A percentile compares a stretch with the other conserved stretches of the same genome.
Conservation (phyloP, 2,888 invertebrate genomes). For the Spialia ferax region DNA sequence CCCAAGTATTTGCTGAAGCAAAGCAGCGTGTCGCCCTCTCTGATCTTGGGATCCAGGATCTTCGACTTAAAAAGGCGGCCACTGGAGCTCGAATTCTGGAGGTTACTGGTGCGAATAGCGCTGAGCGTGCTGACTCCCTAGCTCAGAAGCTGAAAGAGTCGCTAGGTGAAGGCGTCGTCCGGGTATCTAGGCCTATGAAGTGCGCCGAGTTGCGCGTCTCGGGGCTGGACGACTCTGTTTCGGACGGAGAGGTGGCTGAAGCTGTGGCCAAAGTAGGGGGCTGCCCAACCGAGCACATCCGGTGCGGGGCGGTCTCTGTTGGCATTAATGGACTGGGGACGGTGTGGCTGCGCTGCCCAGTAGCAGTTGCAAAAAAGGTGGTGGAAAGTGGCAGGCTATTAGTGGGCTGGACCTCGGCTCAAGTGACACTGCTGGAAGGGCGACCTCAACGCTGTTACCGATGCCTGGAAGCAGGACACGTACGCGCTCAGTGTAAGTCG, state of each 20-base stretch:
- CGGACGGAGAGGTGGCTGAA: not conserved
- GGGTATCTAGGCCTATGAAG: constrained; percentile 2
- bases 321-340: not conserved
- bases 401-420: not conserved
- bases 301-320: not conserved
- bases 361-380: not conserved
- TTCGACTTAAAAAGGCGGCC: not conserved
- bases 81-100: constrained; percentile 10
- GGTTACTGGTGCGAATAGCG: not conserved
- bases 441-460: constrained; percentile 18
- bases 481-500: not conserved
- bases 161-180: not conserved
- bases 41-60: not conserved
- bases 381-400: not conserved
- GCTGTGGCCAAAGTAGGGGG: not conserved
- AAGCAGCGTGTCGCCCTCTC: constrained; percentile 1
- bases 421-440: constrained; percentile 4
- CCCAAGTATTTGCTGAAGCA: constrained; percentile 6
- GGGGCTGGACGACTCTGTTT: constrained; percentile 6
- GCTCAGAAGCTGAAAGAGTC: not conserved
- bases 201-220: not conserved
- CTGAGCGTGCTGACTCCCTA: not conserved
- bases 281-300: not conserved
- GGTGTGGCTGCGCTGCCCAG: not conserved
- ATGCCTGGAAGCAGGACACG: not conserved